phyloP scores from a whole-genome alignment of 2,888 invertebrate genomes.

The Sphaerophoria taeniata region DNA sequence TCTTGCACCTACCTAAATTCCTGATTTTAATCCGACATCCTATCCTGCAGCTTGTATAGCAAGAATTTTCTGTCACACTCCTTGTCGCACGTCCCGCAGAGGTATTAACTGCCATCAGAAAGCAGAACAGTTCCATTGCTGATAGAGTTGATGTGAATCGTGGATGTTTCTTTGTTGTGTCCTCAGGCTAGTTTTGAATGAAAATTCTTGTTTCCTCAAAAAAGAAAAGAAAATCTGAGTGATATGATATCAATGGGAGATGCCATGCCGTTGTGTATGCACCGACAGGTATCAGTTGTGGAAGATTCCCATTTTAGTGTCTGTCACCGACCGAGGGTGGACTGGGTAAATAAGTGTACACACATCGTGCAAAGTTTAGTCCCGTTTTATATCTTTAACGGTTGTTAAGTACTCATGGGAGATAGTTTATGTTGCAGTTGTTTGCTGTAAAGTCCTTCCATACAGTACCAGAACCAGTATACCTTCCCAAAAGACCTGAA shows the following conservation, averaged over 20 bases:
- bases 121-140: constrained; percentile 63
- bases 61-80: constrained; percentile 64
- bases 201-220: constrained; percentile 74
- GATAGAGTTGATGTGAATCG: constrained; percentile 12
- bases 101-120: constrained; percentile 55
- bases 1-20: constrained; percentile 70
- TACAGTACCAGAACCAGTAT: not conserved
- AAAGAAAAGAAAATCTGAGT: constrained; percentile 49
- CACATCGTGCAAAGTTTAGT: constrained; percentile 64
- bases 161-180: constrained; percentile 69
- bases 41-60: constrained; percentile 66
- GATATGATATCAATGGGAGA: constrained; percentile 74
- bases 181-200: constrained; percentile 74
- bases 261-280: constrained; percentile 60
- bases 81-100: constrained; percentile 55
- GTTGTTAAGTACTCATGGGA: constrained; percentile 63
- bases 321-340: not conserved
- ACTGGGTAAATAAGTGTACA: constrained; percentile 9
- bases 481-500: constrained; percentile 4
- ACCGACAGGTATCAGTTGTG: constrained; percentile 50
- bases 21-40: constrained; percentile 71
- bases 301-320: constrained; percentile 5
- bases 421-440: constrained; percentile 5
- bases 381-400: constrained; percentile 71
- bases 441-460: constrained; percentile 50